Evolutionary conservation across 2,888 invertebrate species (phyloP).

Genomic region (Fissipunctia ypsillon): DNA sequence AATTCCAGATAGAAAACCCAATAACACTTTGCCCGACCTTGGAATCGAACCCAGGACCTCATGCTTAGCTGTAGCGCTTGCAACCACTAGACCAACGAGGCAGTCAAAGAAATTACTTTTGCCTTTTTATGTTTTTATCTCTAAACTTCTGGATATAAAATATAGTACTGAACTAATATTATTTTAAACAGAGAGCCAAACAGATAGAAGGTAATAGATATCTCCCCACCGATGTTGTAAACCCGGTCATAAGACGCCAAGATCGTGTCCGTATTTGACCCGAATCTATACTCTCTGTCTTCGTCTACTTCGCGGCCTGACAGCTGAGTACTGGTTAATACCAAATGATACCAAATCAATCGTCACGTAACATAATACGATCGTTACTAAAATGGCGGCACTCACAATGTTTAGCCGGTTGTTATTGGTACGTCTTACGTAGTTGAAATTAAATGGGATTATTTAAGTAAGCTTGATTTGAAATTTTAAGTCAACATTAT

Average conservation of each 20-base stretch:
- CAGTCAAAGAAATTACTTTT: too few relatives aligned
- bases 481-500: neutral
- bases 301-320: constrained; percentile 47
- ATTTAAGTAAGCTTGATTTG: neutral
- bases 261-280: constrained; percentile 57
- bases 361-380: constrained; percentile 54
- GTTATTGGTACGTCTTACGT: constrained; percentile 30
- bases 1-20: too few relatives aligned
- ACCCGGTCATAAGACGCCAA: constrained; percentile 56
- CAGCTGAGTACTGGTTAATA: constrained; percentile 54
- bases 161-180: neutral
- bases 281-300: constrained; percentile 56
- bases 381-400: constrained; percentile 43
- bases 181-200: constrained; percentile 19
- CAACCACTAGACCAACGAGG: too few relatives aligned
- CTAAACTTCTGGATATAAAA: too few relatives aligned
- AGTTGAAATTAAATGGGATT: neutral
- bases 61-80: too few relatives aligned
- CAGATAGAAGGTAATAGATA: constrained; percentile 54
- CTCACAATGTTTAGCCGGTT: constrained; percentile 22
- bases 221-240: constrained; percentile 59
- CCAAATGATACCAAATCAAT: constrained; percentile 56
- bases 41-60: too few relatives aligned
- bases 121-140: too few relatives aligned
- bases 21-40: too few relatives aligned